Base-by-base conservation (phyloP, 2,113 vertebrate genomes). In the Pogona vitticeps region DNA sequence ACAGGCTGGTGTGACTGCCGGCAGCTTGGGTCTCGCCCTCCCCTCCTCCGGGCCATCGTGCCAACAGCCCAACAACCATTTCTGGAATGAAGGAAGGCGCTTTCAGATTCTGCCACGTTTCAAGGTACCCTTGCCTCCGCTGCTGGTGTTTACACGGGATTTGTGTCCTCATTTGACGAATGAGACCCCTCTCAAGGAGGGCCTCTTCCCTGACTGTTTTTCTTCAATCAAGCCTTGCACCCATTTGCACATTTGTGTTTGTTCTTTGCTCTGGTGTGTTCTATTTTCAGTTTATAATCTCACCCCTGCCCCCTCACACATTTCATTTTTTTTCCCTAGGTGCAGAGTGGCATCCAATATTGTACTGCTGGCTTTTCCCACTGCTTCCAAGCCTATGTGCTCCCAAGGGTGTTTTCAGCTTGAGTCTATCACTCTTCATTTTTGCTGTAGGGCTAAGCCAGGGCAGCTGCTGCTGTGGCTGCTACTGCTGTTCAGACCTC, bases 1-100 rank as follows among this genome's bases (percentile, higher is more conserved):
- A 98, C 97, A 97, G 92, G 95, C 93, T 86, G 86, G 92, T 96
- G 96, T 94, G 97, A 94, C 95, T 92, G 95, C 95, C 86, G 92
- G 91, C 92, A 15, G 81, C 95, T 83, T 91, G 92, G 88, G 79
- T 89, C 88, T 94, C 89, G 92, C 92, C 88, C 92, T 90, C 92
- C 86, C 84, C 92, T 91, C 87, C 80, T 76, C 90, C 86, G 81
- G 88, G 88, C 88, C 73, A 1, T 36, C 1, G 9, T 38, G 83
- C 65, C 82, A 84, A 13, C 86, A 85, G 71, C 86, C 83, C 80
- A 61, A 76, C 70, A 67, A 9, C 89, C 46, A 88, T 86, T 84
- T 85, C 88, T 76, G 83, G 67, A 88, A 78, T 84, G 75, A 46
- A 31, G 2, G 65, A 78, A 8, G 65, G 61, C 87, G 90, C 79